Percentiles rank a stretch among this genome's conserved stretches.
phyloP scores from a whole-genome alignment of 2,888 invertebrate species.

The Formica aserva region DNA sequence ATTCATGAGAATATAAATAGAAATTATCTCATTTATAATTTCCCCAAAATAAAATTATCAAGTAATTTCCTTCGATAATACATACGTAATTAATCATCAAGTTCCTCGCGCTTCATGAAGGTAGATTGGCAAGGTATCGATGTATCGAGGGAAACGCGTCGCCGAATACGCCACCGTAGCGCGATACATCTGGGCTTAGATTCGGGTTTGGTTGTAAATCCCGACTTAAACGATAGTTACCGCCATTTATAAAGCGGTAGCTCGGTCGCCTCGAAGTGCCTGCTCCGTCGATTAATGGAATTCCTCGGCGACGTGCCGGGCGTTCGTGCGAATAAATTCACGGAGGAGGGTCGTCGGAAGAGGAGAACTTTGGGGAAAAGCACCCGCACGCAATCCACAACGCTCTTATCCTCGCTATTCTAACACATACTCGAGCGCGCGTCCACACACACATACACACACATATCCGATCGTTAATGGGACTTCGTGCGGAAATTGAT shows the following conservation, averaged over 20 bases:
- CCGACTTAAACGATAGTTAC: constrained; percentile 70
- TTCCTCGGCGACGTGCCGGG: constrained; percentile 70
- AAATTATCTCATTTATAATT: background rate
- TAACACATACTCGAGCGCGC: background rate
- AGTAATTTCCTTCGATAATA: background rate
- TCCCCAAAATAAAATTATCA: background rate
- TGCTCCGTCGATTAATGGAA: constrained; percentile 75
- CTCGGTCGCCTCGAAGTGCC: constrained; percentile 71
- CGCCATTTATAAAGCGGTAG: constrained; percentile 73
- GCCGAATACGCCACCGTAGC: constrained; percentile 43
- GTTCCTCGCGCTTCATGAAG: background rate
- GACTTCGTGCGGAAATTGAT: constrained; percentile 74
- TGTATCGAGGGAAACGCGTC: constrained; percentile 5
- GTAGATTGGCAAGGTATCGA: constrained; percentile 10
- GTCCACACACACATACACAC: constrained; percentile 5
- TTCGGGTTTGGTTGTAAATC: constrained; percentile 66
- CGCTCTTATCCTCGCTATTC: constrained; percentile 35
- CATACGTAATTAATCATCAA: background rate
- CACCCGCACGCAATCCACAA: constrained; percentile 37
- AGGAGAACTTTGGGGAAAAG: constrained; percentile 54
- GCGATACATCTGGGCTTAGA: constrained; percentile 30
- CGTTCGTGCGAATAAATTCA: constrained; percentile 78
- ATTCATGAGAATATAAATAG: background rate
- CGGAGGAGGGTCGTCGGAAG: constrained; percentile 61
- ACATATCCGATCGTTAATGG: constrained; percentile 72